Conservation (phyloP, 1,140 invertebrate species). For the Conopomorpha cramerella region DNA sequence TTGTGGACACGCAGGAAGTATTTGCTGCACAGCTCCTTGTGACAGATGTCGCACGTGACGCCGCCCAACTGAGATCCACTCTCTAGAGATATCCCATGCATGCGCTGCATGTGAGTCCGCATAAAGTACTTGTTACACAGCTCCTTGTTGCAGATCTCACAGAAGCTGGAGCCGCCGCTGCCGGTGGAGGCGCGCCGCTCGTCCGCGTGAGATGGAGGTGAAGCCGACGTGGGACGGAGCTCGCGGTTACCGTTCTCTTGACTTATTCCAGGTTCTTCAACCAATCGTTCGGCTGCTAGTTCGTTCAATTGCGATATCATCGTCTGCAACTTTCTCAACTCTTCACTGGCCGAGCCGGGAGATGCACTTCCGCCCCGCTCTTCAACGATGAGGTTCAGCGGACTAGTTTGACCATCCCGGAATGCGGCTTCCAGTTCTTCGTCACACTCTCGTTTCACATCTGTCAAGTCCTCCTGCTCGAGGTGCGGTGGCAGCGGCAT, state of each 20-base stretch:
- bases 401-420: conserved; percentile 47
- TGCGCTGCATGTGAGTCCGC: conserved; percentile 99
- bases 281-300: conserved; percentile 65
- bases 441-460: conserved; percentile 22
- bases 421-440: conserved; percentile 38
- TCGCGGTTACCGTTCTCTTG: conserved; percentile 12
- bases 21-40: conserved; percentile 97
- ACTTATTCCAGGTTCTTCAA: conserved; percentile 39
- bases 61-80: conserved; percentile 89
- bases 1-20: conserved; percentile 97
- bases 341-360: conserved; percentile 71
- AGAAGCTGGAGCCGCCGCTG: conserved; percentile 79
- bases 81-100: conserved; percentile 97
- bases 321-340: conserved; percentile 85
- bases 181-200: conserved; percentile 51
- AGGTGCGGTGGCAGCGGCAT: conserved; percentile 26
- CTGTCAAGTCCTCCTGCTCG: conserved; percentile 38
- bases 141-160: conserved; percentile 99
- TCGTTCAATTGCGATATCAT: conserved; percentile 91
- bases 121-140: conserved; percentile 99
- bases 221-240: conserved; percentile 34
- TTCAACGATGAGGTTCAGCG: conserved; percentile 54
- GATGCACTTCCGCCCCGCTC: conserved; percentile 41
- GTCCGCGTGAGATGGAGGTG: conserved; percentile 37
- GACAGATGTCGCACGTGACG: conserved; percentile 94